Evolutionary conservation across 2,113 vertebrate genomes (phyloP), one percentile per base, ranked within the genome.

Genomic region (Platysteira castanea): DNA sequence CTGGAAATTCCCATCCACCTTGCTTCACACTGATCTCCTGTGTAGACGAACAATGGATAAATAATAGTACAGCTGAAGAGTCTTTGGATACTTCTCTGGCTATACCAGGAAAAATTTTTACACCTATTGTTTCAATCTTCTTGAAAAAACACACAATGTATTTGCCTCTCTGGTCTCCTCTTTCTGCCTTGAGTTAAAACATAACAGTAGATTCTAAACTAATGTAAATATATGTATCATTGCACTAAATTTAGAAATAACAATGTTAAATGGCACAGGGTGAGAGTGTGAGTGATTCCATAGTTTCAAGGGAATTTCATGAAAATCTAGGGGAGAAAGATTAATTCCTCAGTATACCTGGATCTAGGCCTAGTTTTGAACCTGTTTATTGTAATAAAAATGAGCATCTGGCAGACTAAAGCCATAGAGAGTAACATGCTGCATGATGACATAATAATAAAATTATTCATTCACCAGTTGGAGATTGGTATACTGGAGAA

Each of bases 241-340:
- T 71, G 11, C 10, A 35, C 13, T 56, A 52, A 74, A 63, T 79
- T 68, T 60, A 64, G 47, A 87, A 73, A 33, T 24, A 81, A 37
- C 3, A 19, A 16, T 26, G 19, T 42, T 44, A 56, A 74, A 15
- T 28, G 11, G 6, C 28, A 71, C 1, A 0, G 13, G 6, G 10
- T 33, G 19, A 54, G 4, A 87, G 52, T 4, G 3, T 54, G 19
- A 13, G 8, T 60, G 22, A 79, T 27, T 41, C 44, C 15, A 21
- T 17, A 44, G 37, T 79, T 75, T 68, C 53, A 79, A 60, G 13
- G 16, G 16, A 93, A 60, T 46, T 61, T 46, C 1, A 41, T 23
- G 0, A 47, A 75, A 70, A 68, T 57, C 30, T 39, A 6, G 4
- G 12, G 22, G 4, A 75, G 44, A 79, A 87, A 65, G 16, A 13